Conservation (phyloP, 2,113 vertebrate genomes). For the Semicossyphus pulcher region DNA sequence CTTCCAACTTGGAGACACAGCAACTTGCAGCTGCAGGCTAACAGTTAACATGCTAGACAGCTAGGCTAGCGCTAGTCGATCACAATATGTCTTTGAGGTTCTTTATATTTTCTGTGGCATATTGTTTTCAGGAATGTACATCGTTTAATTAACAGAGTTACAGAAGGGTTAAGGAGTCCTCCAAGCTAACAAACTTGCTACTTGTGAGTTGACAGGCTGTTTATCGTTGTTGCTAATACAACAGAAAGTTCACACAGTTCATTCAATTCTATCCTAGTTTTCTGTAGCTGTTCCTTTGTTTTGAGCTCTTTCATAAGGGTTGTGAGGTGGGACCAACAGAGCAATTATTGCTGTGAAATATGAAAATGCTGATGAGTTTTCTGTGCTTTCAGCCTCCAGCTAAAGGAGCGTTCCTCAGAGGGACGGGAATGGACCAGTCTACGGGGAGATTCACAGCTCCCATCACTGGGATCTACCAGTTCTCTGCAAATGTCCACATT, state of each 20-base stretch:
- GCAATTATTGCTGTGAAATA: background rate
- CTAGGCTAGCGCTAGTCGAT: background rate
- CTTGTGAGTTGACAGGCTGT: too few relatives aligned
- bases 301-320: background rate
- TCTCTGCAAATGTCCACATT: slow-evolving; percentile 92
- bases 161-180: background rate
- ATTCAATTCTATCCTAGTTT: background rate
- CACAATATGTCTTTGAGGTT: background rate
- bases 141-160: background rate
- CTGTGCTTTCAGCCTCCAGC: slow-evolving; percentile 86
- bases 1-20: too few relatives aligned
- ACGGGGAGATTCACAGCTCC: slow-evolving; percentile 94
- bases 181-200: background rate
- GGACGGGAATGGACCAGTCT: slow-evolving; percentile 88
- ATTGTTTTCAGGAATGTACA: background rate
- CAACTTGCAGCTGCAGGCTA: background rate
- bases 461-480: slow-evolving; percentile 93
- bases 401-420: slow-evolving; percentile 93
- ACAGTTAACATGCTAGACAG: background rate
- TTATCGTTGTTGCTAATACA: background rate
- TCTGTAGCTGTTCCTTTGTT: background rate
- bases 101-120: background rate
- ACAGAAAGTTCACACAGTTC: background rate
- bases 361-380: background rate
- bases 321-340: background rate